phyloP scores from a whole-genome alignment of 2,113 vertebrate species.

The Collichthys lucidus region DNA sequence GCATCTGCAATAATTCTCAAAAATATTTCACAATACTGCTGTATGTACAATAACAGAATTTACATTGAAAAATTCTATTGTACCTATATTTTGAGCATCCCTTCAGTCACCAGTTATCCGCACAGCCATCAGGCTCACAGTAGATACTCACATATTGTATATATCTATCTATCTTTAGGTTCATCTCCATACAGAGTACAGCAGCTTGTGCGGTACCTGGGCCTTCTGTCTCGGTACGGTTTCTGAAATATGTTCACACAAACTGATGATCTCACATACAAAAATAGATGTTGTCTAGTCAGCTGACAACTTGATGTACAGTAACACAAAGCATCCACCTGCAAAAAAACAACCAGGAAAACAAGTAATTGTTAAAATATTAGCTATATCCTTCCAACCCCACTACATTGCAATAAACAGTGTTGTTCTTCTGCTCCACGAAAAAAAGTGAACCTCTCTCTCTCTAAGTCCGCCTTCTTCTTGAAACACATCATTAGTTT shows the following conservation, averaged over 20 bases:
- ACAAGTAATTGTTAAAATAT: conserved; percentile 72
- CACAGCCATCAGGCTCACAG: conserved; percentile 34
- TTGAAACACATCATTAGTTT: conserved; percentile 58
- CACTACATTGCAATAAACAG: conserved; percentile 47
- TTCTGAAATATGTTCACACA: conserved; percentile 77
- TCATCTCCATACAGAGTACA: conserved; percentile 70
- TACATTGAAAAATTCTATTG: conserved; percentile 84
- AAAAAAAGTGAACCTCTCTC: conserved; percentile 46
- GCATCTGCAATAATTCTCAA: conserved; percentile 83
- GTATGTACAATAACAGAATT: conserved; percentile 89
- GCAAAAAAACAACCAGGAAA: conserved; percentile 73
- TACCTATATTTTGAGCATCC: conserved; percentile 82
- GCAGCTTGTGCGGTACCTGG: conserved; percentile 66
- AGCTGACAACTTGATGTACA: conserved; percentile 82
- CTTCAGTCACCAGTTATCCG: conserved; percentile 64
- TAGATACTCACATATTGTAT: conserved; percentile 66
- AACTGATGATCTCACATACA: conserved; percentile 83
- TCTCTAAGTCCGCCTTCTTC: conserved; percentile 38
- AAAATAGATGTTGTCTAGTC: conserved; percentile 85
- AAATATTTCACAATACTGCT: conserved; percentile 85
- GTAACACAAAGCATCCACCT: conserved; percentile 82
- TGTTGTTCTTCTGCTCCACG: conserved; percentile 47
- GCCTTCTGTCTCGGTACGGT: conserved; percentile 53
- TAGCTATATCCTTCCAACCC: conserved; percentile 75
- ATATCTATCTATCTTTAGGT: conserved; percentile 56